Evolutionary conservation across 2,797 vertebrate genomes (phyloP).

Genomic region (Graptemys geographica): DNA sequence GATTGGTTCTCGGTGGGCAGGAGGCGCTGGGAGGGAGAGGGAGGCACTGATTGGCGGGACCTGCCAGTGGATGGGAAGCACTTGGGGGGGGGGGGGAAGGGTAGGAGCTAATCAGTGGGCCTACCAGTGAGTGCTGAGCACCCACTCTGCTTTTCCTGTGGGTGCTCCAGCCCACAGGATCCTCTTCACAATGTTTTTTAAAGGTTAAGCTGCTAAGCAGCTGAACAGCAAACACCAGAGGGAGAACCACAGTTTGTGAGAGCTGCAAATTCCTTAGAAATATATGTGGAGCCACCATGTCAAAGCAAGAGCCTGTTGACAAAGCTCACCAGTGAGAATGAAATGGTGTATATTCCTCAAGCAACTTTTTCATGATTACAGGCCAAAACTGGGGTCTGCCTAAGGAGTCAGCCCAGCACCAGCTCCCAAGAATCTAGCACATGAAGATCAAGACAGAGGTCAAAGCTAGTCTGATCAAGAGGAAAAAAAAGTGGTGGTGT

Average conservation of each 20-base stretch:
- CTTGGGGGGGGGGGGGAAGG: too few species aligned
- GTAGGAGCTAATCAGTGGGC: too few species aligned
- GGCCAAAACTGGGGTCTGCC: slow-evolving; percentile 26
- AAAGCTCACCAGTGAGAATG: slow-evolving; percentile 11
- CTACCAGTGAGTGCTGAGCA: too few species aligned
- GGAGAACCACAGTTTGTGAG: slow-evolving; percentile 50
- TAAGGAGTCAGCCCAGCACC: not conserved
- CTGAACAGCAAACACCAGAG: slow-evolving; percentile 63
- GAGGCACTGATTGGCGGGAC: too few species aligned
- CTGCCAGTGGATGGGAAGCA: too few species aligned
- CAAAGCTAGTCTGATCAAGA: not conserved
- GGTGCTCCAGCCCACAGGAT: too few species aligned
- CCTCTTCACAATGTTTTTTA: slow-evolving; percentile 62
- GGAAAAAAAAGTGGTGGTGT: not conserved
- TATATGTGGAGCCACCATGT: slow-evolving; percentile 23
- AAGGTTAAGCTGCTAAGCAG: slow-evolving; percentile 59
- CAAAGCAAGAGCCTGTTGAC: slow-evolving; percentile 50
- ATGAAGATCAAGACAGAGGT: not conserved
- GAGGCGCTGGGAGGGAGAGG: too few species aligned
- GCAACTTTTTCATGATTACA: slow-evolving; percentile 21
- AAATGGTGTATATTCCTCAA: not conserved
- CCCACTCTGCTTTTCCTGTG: too few species aligned
- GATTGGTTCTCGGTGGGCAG: too few species aligned
- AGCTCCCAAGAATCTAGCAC: not conserved
- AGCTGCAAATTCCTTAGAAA: slow-evolving; percentile 52